A percentile compares a stretch with the other conserved stretches of the same genome.
phyloP scores from a whole-genome alignment of 30 jellyfish, hydroid and myxozoan genomes.

The Pelagia noctiluca region DNA sequence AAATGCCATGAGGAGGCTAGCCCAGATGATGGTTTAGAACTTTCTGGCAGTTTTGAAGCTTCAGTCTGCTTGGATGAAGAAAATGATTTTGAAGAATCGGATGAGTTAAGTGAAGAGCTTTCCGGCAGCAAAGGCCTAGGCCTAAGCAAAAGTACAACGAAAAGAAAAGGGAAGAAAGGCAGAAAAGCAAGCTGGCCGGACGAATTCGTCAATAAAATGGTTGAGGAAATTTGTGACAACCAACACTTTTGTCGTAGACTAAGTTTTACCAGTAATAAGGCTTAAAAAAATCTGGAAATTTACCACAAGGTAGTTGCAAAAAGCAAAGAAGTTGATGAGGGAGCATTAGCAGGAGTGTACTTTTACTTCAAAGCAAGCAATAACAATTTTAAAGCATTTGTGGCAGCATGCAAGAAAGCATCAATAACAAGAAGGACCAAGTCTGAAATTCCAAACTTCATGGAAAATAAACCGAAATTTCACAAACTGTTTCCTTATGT shows the following conservation, averaged over 20 bases:
- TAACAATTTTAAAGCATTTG: not conserved
- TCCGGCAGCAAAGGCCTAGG: conserved; percentile 10
- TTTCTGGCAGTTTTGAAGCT: not conserved
- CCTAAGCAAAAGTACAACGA: conserved; percentile 4
- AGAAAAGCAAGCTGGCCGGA: conserved; percentile 26
- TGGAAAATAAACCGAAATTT: conserved; percentile 1
- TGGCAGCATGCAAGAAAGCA: conserved; percentile 8
- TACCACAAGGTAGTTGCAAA: not conserved
- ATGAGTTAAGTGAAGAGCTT: not conserved
- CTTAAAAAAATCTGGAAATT: not conserved
- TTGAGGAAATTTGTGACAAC: conserved; percentile 4
- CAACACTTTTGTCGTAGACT: not conserved
- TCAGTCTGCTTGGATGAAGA: not conserved
- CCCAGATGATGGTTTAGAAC: not conserved
- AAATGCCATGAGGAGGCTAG: not conserved
- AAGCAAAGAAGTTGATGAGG: not conserved
- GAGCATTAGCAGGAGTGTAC: not conserved
- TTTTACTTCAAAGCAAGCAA: not conserved
- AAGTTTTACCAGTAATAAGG: conserved; percentile 6
- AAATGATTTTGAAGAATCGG: not conserved
- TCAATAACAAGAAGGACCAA: not conserved
- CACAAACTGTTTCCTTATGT: conserved; percentile 1
- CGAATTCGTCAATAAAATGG: conserved; percentile 27
- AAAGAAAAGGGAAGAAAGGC: conserved; percentile 10
- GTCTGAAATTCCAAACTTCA: not conserved